phyloP scores from a whole-genome alignment of 1,140 invertebrate genomes.

The Luehdorfia chinensis region DNA sequence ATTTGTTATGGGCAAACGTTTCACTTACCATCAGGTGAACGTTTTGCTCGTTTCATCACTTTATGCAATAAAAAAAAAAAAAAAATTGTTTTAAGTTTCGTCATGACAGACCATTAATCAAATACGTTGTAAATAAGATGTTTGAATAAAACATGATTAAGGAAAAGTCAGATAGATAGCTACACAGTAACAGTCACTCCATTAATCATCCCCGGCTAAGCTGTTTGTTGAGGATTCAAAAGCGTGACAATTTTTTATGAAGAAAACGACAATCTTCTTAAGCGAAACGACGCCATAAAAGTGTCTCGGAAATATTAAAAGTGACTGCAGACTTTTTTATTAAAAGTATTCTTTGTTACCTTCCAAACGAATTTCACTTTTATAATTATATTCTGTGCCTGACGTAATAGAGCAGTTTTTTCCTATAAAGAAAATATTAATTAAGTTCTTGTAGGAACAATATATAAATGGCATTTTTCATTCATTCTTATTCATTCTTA shows the following conservation, averaged over 20 bases:
- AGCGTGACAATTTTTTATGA: not conserved
- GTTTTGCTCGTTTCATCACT: too few species aligned
- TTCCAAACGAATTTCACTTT: not conserved
- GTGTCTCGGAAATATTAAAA: not conserved
- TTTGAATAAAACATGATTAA: slow-evolving; percentile 28
- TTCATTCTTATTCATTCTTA: too few species aligned
- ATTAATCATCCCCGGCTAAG: slow-evolving; percentile 24
- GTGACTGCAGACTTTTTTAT: not conserved
- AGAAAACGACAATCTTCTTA: not conserved
- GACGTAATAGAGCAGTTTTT: too few species aligned
- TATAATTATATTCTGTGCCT: not conserved
- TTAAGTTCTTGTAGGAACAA: too few species aligned
- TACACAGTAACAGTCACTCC: slow-evolving; percentile 7
- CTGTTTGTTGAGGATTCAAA: not conserved
- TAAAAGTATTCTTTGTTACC: not conserved
- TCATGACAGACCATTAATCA: too few species aligned
- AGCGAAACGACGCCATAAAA: not conserved
- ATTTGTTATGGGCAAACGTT: too few species aligned
- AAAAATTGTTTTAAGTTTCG: too few species aligned
- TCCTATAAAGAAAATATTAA: too few species aligned
- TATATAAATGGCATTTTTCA: too few species aligned
- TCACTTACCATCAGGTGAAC: too few species aligned
- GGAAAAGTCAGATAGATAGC: slow-evolving; percentile 19
- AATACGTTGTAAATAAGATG: too few species aligned
- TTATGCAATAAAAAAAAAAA: too few species aligned